These are phyloP conservation scores for Clusia tigrina DNA, from an alignment of 2,888 invertebrate genomes.

Conservation along the genomic window DNA sequence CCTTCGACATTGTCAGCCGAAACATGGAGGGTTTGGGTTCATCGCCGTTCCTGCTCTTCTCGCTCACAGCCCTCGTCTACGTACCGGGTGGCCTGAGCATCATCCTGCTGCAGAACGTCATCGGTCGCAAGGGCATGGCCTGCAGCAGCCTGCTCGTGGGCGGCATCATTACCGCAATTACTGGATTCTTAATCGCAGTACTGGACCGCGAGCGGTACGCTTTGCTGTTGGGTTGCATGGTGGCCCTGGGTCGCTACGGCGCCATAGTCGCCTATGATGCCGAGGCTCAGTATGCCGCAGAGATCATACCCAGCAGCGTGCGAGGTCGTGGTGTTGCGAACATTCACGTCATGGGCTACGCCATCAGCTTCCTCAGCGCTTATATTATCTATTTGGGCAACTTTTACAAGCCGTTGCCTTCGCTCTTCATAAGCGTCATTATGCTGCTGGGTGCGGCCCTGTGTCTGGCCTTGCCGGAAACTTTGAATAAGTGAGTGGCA, in stretches of 20 bases:
- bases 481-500: slow-evolving; percentile 62
- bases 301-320: slow-evolving; percentile 71
- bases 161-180: slow-evolving; percentile 66
- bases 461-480: slow-evolving; percentile 70
- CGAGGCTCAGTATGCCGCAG: slow-evolving; percentile 71
- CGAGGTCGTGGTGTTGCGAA: slow-evolving; percentile 71
- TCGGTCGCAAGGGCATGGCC: slow-evolving; percentile 68
- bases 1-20: slow-evolving; percentile 69
- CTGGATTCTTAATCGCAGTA: slow-evolving; percentile 64
- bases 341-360: slow-evolving; percentile 70
- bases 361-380: slow-evolving; percentile 68
- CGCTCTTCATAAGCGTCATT: slow-evolving; percentile 66
- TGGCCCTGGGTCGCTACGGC: slow-evolving; percentile 67
- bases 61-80: slow-evolving; percentile 67
- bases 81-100: slow-evolving; percentile 65
- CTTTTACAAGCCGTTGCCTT: slow-evolving; percentile 65
- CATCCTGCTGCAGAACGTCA: slow-evolving; percentile 58
- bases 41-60: slow-evolving; percentile 68
- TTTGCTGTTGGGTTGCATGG: slow-evolving; percentile 63
- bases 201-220: slow-evolving; percentile 57
- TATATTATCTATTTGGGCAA: slow-evolving; percentile 67
- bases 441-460: slow-evolving; percentile 66
- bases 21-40: slow-evolving; percentile 68
- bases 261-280: slow-evolving; percentile 71
- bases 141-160: slow-evolving; percentile 66